A percentile compares a stretch with the other conserved stretches of the same genome.
Conservation (phyloP, 2,888 invertebrate species). For the Smittia sp. region DNA sequence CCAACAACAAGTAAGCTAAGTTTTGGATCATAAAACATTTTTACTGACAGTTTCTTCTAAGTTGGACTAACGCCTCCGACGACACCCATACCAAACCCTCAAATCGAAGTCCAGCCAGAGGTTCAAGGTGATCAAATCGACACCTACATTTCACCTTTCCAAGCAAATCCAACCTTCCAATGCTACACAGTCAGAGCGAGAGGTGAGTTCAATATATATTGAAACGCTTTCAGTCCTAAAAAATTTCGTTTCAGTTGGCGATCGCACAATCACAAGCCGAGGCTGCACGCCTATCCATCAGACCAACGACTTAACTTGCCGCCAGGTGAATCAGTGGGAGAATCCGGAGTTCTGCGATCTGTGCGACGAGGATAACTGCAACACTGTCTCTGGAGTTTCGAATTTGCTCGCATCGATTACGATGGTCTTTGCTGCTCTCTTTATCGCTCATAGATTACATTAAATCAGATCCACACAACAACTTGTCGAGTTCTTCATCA, state of each 20-base stretch:
- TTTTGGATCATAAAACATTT: neutral
- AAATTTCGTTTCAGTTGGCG: constrained; percentile 8
- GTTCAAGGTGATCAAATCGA: too few species aligned
- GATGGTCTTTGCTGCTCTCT: neutral
- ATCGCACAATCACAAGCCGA: neutral
- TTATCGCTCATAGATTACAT: neutral
- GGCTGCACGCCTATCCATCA: neutral
- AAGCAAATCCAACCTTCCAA: neutral
- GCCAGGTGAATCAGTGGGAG: neutral
- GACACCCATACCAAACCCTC: neutral
- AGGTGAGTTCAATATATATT: neutral
- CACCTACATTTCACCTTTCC: neutral
- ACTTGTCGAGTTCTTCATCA: neutral
- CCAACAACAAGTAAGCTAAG: neutral
- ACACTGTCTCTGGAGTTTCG: neutral
- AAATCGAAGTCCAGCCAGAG: too few species aligned
- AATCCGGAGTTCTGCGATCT: neutral
- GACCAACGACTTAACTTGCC: neutral
- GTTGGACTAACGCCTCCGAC: neutral
- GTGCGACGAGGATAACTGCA: constrained; percentile 8
- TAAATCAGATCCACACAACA: neutral
- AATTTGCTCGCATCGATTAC: neutral
- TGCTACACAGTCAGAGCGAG: neutral
- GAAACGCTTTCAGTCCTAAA: neutral
- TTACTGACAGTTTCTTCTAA: neutral